A percentile compares a stretch with the other conserved stretches of the same genome.
These are phyloP conservation scores for Micromesistius poutassou DNA, from an alignment of 2,797 vertebrate species.

Conservation along the genomic window DNA sequence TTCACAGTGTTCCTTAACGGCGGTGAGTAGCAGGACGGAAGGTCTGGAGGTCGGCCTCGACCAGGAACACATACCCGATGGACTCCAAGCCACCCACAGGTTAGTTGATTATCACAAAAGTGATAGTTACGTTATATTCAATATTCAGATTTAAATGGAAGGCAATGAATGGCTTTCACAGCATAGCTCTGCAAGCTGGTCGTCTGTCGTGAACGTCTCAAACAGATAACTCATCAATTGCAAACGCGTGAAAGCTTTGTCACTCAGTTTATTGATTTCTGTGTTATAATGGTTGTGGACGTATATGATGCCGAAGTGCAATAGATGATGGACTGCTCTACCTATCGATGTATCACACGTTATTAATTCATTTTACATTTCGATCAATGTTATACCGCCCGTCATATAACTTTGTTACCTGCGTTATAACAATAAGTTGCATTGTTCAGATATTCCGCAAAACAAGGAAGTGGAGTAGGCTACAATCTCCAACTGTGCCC, in stretches of 20 bases:
- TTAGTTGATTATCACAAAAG: not conserved
- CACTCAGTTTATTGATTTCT: not conserved
- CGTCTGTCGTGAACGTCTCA: not conserved
- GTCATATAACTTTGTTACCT: not conserved
- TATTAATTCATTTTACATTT: not conserved
- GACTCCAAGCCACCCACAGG: not conserved
- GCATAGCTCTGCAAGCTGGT: too few relatives aligned
- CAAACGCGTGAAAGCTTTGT: not conserved
- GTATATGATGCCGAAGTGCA: not conserved
- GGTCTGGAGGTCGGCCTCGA: not conserved
- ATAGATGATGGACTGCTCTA: not conserved
- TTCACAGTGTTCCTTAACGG: not conserved
- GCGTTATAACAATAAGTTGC: not conserved
- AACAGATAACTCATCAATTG: not conserved
- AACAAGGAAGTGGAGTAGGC: too few relatives aligned
- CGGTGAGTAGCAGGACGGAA: not conserved
- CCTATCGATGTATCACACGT: not conserved
- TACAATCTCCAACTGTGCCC: too few relatives aligned
- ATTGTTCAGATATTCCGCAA: not conserved
- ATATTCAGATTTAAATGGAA: not conserved
- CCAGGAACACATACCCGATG: not conserved
- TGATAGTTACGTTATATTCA: not conserved
- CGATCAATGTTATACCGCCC: not conserved
- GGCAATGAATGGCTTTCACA: not conserved
- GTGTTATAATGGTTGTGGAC: not conserved